These are phyloP conservation scores for Anabas testudineus DNA, from an alignment of 2,797 vertebrate genomes.

Conservation along the genomic window DNA sequence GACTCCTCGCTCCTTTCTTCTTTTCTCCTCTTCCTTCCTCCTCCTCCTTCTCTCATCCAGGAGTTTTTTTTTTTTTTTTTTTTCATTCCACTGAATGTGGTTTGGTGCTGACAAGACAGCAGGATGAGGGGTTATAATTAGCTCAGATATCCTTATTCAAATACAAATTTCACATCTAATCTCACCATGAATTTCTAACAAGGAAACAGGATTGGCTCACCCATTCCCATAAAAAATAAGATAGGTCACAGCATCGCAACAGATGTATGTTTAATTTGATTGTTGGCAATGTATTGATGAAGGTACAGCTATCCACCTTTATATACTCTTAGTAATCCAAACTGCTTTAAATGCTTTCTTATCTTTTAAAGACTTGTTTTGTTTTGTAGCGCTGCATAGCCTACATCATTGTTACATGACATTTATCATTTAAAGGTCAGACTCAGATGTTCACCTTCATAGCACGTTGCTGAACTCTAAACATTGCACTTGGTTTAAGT, in stretches of 20 bases:
- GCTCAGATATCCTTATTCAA: constrained; percentile 75
- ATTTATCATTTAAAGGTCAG: neutral
- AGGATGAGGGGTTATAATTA: constrained; percentile 81
- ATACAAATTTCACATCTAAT: constrained; percentile 81
- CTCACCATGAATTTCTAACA: constrained; percentile 64
- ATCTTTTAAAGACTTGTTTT: too few relatives aligned
- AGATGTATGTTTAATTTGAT: constrained; percentile 36
- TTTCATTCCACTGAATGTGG: constrained; percentile 62
- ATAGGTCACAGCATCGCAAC: constrained; percentile 67
- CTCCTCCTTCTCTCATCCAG: constrained; percentile 39
- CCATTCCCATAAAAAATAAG: constrained; percentile 56
- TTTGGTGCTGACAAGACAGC: constrained; percentile 74
- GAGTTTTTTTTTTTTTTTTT: too few relatives aligned
- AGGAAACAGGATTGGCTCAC: constrained; percentile 61
- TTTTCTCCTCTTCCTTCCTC: constrained; percentile 38
- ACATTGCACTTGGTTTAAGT: neutral
- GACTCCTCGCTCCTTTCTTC: constrained; percentile 59
- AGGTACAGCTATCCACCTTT: neutral
- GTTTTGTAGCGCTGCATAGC: too few relatives aligned
- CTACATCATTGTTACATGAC: neutral
- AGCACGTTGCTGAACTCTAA: neutral
- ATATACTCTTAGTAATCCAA: too few relatives aligned
- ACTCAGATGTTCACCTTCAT: neutral
- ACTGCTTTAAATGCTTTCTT: too few relatives aligned
- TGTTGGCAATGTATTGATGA: neutral